Base-by-base conservation (phyloP, 23 tunicate genomes). In the Trididemnum miniatum region DNA sequence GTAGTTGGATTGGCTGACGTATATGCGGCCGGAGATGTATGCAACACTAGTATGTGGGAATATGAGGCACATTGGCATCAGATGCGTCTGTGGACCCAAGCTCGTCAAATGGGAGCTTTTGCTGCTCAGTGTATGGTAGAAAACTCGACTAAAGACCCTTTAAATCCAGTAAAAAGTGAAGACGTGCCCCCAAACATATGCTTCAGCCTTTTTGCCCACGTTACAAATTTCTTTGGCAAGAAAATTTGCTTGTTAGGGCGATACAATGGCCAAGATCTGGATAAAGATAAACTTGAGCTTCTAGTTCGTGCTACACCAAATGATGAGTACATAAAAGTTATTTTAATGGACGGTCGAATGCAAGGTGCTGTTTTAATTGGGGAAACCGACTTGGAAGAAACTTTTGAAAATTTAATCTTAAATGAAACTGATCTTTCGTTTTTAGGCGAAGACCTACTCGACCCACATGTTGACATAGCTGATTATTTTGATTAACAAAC, bases 401-500 rank as follows among this genome's bases (percentile, higher is more conserved):
- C 98, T n/a, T 88, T 94, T 88, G 97, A 92, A 65, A 92, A 92
- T 65, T 62, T 92, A 35, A 92, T 92, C 64, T 50, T 92, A 34
- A 92, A 92, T 80, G 88, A 85, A 64, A 86, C 85, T 24, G 97
- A 92, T 74, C 44, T 92, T 30, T 71, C 89, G 0, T 66, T 49
- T 44, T 72, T 80, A 27, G 92, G 97, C 18, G 92, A 92, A 72
- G 71, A 79, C 22, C 44, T 92, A 37, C 87, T 92, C 2, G 54
- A 92, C 78, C 97, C 97, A 0, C 51, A 83, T 80, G 85, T 92
- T 5, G 97, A 92, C 35, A 78, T 92, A 15, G 81, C 88, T 36
- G 97, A 92, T 62, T 92, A 92, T 79, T 92, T 92, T 87, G 97
- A 92, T 72, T 92, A 79, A 44, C n/a, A n/a, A n/a, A n/a, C n/a